Evolutionary conservation across 2,797 vertebrate species (phyloP), one percentile per base, ranked within the genome.

Genomic region (Gobio occitaniae): DNA sequence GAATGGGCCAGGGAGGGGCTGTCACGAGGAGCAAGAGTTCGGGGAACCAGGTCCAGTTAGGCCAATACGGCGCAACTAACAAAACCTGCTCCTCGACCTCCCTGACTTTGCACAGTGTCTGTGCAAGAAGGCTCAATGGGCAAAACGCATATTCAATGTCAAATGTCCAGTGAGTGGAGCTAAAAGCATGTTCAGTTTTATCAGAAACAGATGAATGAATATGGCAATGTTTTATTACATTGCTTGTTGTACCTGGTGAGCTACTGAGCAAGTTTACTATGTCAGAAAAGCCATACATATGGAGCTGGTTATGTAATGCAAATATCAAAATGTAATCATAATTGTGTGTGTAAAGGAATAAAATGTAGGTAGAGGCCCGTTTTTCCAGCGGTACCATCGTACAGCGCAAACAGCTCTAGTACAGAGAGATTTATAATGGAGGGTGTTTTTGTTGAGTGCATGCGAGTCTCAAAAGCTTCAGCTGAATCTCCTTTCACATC

Each of bases 401-500:
- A 54, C 1, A 5, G 25, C 47, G 47, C 25, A 52, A 19, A 48
- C 32, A 41, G 75, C 21, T 41, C 56, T 29, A 47, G 15, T 3
- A 72, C 41, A 59, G 52, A 15, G 36, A n/a, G 44, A 15, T 82
- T 82, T 74, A 41, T 82, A 74, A 72, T 16, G 68, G 25, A 65
- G 25, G 2, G 48, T 21, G n/a, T 47, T 44, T 84, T 63, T 76
- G 32, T 56, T 56, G 56, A 71, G 38, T 44, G n/a, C 29, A 11
- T 54, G 47, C 17, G 15, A 32, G 65, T 75, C 47, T 80, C 19
- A 41, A 69, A 80, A 69, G 41, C 77, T 48, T 56, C 12, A 38
- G 19, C 63, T 77, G 32, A 77, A 86, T 79, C 65, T 70, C 29
- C 78, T 68, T 70, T 68, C 50, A 82, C 80, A 86, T 86, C 82